Evolutionary conservation across 2,888 invertebrate genomes (phyloP).

Genomic region (Troides oblongomaculatus): DNA sequence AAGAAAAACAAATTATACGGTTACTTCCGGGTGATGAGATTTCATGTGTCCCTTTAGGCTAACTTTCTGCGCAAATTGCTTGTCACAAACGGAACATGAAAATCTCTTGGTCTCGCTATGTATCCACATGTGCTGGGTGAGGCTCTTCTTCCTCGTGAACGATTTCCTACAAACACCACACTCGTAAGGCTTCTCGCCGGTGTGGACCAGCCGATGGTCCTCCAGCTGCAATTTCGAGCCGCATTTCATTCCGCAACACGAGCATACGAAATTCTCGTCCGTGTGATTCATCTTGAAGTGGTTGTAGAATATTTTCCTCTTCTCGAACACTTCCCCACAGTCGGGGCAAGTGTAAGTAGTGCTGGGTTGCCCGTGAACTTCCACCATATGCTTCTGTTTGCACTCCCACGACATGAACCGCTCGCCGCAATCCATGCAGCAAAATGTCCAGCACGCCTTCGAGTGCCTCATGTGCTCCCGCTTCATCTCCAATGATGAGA

Average conservation of each 20-base stretch:
- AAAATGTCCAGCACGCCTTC: conserved; percentile 57
- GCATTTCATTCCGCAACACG: conserved; percentile 59
- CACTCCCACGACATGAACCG: conserved; percentile 64
- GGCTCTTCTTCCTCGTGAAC: conserved; percentile 70
- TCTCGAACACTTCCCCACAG: conserved; percentile 49
- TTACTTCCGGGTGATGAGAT: conserved; percentile 51
- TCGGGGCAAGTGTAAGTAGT: conserved; percentile 57
- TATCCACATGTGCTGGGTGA: conserved; percentile 68
- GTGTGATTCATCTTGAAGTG: conserved; percentile 61
- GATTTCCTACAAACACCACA: conserved; percentile 72
- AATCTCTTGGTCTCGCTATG: conserved; percentile 64
- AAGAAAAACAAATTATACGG: conserved; percentile 29
- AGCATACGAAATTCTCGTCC: conserved; percentile 53
- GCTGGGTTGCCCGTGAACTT: conserved; percentile 49
- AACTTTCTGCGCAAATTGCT: conserved; percentile 65
- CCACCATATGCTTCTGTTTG: conserved; percentile 57
- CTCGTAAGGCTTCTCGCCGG: conserved; percentile 66
- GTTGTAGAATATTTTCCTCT: conserved; percentile 54
- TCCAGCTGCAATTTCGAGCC: conserved; percentile 49
- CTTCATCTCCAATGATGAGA: conserved; percentile 50
- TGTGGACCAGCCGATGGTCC: conserved; percentile 71
- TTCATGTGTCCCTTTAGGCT: conserved; percentile 49
- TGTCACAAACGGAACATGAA: conserved; percentile 55
- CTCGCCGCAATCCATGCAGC: conserved; percentile 58
- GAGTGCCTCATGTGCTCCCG: conserved; percentile 52